Base-by-base conservation (phyloP, 2,113 vertebrate genomes). In the Rhabdornis inornatus region DNA sequence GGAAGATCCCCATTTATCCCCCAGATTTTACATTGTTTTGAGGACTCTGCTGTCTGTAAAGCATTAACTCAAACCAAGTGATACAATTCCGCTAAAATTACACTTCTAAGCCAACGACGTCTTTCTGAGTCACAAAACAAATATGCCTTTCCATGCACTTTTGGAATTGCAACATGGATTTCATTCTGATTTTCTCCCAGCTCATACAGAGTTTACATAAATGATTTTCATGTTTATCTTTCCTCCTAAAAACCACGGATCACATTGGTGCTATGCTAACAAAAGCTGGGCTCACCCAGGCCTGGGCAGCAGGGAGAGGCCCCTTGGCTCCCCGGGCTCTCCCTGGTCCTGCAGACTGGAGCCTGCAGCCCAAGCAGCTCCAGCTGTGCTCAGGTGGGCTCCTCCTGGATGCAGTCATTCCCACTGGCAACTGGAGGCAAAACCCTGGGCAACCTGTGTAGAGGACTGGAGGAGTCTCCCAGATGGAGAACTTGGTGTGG, bases 351-450 rank as follows among this genome's bases (percentile, higher is more conserved):
- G 39, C 81, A 45, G 17, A 17, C 7, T 10, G 52, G 37, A 44
- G 9, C 28, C 75, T 28, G 60, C 61, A 55, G 49, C 60, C 37
- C 57, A 7, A 13, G 47, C 49, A 65, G 77, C 40, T 31, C 49
- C 28, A 20, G 1, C 25, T 13, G 37, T 8, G 22, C 28, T 39
- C 71, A 37, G 31, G 16, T 6, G n/a, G 40, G 20, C 21, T 35
- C 28, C 1, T 0, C 16, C 5, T 0, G 35, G 37, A 52, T 24
- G 19, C 5, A 4, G 15, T 1, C 50, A n/a, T 39, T 82, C 55
- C 65, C 64, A 16, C 13, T 0, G 6, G 56, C 60, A 90, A 31
- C 1, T 16, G 53, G 4, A 65, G 40, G 42, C n/a, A 87, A 24
- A 87, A 3, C 33, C 18, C 3, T 19, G 30, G 21, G 33, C 35